These are phyloP conservation scores for Erinaceus europaeus DNA, from an alignment of 2,113 vertebrate species.

Conservation along the genomic window DNA sequence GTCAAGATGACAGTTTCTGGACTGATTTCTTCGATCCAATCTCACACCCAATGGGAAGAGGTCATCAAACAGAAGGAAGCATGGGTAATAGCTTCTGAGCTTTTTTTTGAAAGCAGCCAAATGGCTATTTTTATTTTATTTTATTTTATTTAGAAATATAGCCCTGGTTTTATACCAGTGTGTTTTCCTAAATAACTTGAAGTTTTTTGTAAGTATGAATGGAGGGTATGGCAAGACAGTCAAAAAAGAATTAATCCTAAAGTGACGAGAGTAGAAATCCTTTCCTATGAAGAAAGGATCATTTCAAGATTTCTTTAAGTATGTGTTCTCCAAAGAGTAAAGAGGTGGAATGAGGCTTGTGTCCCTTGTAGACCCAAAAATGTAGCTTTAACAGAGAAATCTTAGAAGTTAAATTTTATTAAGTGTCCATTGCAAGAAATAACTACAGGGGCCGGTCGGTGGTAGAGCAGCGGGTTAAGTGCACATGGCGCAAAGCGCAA, in stretches of 20 bases:
- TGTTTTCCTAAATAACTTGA: neutral
- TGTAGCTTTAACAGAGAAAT: conserved; percentile 22
- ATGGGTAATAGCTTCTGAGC: conserved; percentile 60
- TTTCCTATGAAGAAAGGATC: neutral
- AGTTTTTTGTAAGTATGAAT: neutral
- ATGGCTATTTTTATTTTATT: neutral
- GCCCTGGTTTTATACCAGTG: neutral
- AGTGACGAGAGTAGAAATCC: neutral
- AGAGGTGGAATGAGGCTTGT: neutral
- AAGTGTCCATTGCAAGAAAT: neutral
- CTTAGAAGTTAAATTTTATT: neutral
- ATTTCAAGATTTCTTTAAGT: neutral
- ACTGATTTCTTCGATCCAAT: conserved; percentile 44
- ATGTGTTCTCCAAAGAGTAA: neutral
- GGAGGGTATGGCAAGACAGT: neutral
- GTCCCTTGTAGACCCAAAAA: neutral
- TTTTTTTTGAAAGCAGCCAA: neutral
- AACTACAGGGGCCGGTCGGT: too few relatives aligned
- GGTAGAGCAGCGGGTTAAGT: too few relatives aligned
- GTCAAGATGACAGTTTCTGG: conserved; percentile 55
- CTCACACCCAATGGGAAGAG: conserved; percentile 58
- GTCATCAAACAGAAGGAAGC: conserved; percentile 50
- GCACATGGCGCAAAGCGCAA: too few relatives aligned
- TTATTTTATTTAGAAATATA: neutral
- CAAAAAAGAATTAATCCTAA: conserved; percentile 2